Conservation (phyloP, 2,888 invertebrate species). For the Sarcophaga caerulescens region DNA sequence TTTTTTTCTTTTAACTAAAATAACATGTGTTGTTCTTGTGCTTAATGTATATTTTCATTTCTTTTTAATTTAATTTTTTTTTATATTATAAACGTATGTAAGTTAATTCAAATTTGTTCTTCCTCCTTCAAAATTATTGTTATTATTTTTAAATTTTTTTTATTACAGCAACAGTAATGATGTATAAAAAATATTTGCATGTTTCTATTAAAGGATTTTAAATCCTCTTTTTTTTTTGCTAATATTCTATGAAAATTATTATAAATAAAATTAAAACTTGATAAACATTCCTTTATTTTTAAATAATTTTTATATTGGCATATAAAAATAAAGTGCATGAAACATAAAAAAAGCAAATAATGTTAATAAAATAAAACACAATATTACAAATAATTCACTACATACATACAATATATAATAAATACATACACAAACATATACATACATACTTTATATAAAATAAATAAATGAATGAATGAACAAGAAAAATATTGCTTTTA, state of each 20-base stretch:
- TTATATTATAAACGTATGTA: slow-evolving; percentile 23
- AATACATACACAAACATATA: slow-evolving; percentile 21
- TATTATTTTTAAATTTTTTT: background rate
- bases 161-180: slow-evolving; percentile 10
- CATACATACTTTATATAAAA: slow-evolving; percentile 36
- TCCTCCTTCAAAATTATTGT: slow-evolving; percentile 1
- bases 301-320: slow-evolving; percentile 10
- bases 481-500: background rate
- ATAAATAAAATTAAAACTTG: slow-evolving; percentile 7
- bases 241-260: slow-evolving; percentile 16
- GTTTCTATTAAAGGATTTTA: slow-evolving; percentile 47
- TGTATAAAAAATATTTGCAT: slow-evolving; percentile 47
- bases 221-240: slow-evolving; percentile 42
- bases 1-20: background rate
- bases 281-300: slow-evolving; percentile 55
- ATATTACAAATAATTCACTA: slow-evolving; percentile 16
- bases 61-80: slow-evolving; percentile 11
- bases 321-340: slow-evolving; percentile 41
- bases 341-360: slow-evolving; percentile 41
- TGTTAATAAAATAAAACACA: slow-evolving; percentile 47
- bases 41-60: slow-evolving; percentile 25
- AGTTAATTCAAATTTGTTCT: slow-evolving; percentile 20
- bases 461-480: slow-evolving; percentile 45
- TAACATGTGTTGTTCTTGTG: slow-evolving; percentile 39
- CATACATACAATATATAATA: slow-evolving; percentile 2